phyloP scores from a whole-genome alignment of 2,797 vertebrate species.

The Novumbra hubbsi region DNA sequence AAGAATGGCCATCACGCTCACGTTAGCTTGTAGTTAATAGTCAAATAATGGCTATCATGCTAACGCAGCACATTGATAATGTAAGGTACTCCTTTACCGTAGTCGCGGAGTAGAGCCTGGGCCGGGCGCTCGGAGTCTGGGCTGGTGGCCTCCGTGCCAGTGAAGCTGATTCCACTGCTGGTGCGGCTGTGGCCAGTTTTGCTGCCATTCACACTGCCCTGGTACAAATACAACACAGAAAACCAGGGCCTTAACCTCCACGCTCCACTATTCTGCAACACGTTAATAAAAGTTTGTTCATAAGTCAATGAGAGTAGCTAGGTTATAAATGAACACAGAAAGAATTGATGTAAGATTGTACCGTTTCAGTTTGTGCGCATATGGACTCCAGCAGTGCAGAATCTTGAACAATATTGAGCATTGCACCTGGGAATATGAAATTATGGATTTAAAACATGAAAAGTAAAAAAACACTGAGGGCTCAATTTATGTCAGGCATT shows the following conservation, averaged over 20 bases:
- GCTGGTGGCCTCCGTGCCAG: conserved; percentile 85
- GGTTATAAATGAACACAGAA: neutral
- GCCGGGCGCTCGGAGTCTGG: conserved; percentile 89
- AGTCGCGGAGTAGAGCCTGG: conserved; percentile 89
- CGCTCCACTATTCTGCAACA: neutral
- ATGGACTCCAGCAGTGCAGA: conserved; percentile 93
- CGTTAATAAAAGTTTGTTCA: neutral
- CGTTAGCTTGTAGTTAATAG: conserved; percentile 9
- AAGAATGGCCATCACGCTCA: neutral
- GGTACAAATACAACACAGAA: conserved; percentile 11
- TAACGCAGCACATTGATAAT: neutral
- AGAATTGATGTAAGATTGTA: conserved; percentile 60
- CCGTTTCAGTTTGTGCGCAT: conserved; percentile 88
- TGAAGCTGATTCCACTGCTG: conserved; percentile 90
- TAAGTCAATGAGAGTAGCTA: neutral
- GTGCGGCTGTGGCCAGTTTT: conserved; percentile 80
- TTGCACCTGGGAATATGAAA: conserved; percentile 77
- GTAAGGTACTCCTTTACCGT: conserved; percentile 72
- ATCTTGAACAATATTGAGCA: conserved; percentile 97
- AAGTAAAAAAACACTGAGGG: neutral
- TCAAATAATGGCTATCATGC: too few relatives aligned
- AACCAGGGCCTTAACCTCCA: neutral
- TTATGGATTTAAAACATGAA: neutral
- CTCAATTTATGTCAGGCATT: neutral
- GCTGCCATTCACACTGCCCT: conserved; percentile 70